Conservation (phyloP, 2,113 vertebrate genomes). For the Promerops cafer region DNA sequence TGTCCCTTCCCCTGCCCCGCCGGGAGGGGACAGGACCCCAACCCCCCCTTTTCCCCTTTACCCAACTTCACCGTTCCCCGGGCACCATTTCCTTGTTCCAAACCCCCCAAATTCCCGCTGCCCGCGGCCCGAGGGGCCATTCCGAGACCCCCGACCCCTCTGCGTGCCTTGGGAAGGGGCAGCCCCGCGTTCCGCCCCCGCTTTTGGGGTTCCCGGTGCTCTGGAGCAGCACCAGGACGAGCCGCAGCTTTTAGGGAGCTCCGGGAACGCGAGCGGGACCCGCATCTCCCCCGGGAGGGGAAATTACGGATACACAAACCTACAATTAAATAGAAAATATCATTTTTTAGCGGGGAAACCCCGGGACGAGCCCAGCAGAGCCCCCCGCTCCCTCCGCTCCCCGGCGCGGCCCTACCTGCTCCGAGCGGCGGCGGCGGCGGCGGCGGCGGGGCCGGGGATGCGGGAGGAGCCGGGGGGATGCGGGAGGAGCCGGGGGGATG, state of each 20-base stretch:
- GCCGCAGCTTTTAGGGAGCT: background rate
- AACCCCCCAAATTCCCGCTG: background rate
- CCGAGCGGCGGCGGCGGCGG: background rate
- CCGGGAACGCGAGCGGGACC: background rate
- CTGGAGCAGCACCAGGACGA: background rate
- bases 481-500: background rate
- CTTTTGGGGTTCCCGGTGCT: background rate
- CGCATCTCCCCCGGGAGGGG: background rate
- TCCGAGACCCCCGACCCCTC: background rate
- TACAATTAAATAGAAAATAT: accelerated
- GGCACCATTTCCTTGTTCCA: background rate
- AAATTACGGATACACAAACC: accelerated
- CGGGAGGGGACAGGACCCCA: background rate
- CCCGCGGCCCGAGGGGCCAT: background rate
- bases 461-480: background rate
- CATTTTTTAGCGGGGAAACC: too few species aligned
- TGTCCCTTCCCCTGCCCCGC: background rate
- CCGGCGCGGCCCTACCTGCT: constrained; percentile 53
- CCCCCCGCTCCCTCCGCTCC: background rate
- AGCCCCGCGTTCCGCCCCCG: accelerated
- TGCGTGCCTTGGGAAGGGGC: background rate
- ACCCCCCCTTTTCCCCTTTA: background rate
- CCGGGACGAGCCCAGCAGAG: background rate
- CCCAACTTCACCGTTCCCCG: background rate
- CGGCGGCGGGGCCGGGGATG: background rate